Conservation (phyloP, 2,888 invertebrate genomes). For the Hetaerina titia region DNA sequence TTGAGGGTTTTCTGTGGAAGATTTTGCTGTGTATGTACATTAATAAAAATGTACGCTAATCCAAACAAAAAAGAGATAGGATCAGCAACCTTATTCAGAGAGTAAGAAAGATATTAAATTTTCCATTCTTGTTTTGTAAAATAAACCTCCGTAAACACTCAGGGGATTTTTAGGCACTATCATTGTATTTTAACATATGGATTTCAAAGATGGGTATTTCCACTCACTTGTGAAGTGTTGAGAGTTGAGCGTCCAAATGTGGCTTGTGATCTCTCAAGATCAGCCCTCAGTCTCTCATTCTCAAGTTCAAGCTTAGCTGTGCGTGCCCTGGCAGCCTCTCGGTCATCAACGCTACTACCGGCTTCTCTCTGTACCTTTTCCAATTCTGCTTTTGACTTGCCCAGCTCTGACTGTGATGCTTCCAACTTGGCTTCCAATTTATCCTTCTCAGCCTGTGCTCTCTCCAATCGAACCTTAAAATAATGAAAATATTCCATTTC, state of each 20-base stretch:
- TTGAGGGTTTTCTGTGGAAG: too few relatives aligned
- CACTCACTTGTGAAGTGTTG: slow-evolving; percentile 87
- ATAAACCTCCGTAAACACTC: too few relatives aligned
- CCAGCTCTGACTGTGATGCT: slow-evolving; percentile 94
- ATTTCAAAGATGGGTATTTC: background rate
- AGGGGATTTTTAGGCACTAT: background rate
- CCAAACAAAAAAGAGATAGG: too few relatives aligned
- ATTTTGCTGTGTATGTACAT: too few relatives aligned
- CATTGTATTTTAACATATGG: background rate
- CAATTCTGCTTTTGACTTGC: slow-evolving; percentile 95
- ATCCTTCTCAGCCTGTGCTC: slow-evolving; percentile 94
- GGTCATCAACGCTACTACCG: slow-evolving; percentile 92
- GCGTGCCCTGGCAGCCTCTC: slow-evolving; percentile 91
- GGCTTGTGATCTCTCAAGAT: slow-evolving; percentile 90
- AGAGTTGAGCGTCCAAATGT: slow-evolving; percentile 90
- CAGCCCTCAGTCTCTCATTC: slow-evolving; percentile 92
- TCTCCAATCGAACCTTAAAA: slow-evolving; percentile 85
- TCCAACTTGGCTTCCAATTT: slow-evolving; percentile 94
- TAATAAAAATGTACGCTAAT: too few relatives aligned
- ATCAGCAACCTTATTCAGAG: too few relatives aligned
- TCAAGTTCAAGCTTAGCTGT: slow-evolving; percentile 92
- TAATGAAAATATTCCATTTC: background rate
- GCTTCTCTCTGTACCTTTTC: slow-evolving; percentile 95
- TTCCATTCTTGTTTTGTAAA: too few relatives aligned
- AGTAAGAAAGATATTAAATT: too few relatives aligned